Evolutionary conservation across 1,140 invertebrate species (phyloP).

Genomic region (Solenopsis invicta): DNA sequence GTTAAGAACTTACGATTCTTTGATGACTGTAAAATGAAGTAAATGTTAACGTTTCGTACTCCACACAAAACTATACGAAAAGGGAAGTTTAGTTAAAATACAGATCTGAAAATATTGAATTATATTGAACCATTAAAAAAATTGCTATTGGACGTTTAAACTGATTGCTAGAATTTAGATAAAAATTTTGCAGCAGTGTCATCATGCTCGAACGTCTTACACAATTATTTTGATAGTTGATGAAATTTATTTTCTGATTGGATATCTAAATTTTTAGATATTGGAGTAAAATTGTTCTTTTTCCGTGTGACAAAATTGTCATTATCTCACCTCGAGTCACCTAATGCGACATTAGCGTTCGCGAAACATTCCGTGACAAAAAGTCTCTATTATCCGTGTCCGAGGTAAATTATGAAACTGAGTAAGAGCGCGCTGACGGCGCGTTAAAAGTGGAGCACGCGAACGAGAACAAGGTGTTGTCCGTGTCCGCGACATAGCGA

Average conservation of each 20-base stretch:
- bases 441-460: slow-evolving; percentile 61
- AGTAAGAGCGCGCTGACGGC: slow-evolving; percentile 35
- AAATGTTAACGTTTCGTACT: not conserved
- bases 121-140: no score
- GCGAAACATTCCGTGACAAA: not conserved
- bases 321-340: not conserved
- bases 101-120: no score
- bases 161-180: no score
- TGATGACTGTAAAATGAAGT: no score
- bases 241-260: no score
- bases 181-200: no score
- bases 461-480: slow-evolving; percentile 61
- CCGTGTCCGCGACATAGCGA: slow-evolving; percentile 60
- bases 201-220: no score
- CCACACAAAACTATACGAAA: not conserved
- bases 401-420: slow-evolving; percentile 52
- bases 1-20: not conserved
- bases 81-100: no score
- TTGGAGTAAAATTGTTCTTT: no score
- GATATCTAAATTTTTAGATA: no score
- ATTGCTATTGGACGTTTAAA: no score
- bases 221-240: no score
- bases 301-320: not conserved
- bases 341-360: slow-evolving; percentile 17
- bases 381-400: slow-evolving; percentile 24